Conservation (phyloP, 2,113 vertebrate species). For the Maccullochella peelii region DNA sequence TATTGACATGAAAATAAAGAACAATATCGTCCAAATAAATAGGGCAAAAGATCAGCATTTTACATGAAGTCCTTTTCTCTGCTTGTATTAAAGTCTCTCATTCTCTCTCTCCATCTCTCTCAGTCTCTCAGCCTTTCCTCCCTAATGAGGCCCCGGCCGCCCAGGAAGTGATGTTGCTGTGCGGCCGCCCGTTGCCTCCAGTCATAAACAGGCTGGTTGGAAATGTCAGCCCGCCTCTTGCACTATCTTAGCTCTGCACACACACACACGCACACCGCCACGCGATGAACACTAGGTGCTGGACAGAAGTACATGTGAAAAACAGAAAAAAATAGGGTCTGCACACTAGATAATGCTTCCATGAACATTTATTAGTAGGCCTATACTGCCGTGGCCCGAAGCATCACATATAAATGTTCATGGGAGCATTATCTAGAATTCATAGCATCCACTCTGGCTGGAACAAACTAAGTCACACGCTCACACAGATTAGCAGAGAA, state of each 20-base stretch:
- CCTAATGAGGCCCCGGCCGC: conserved; percentile 68
- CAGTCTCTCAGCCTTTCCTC: conserved; percentile 45
- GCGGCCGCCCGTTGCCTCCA: conserved; percentile 48
- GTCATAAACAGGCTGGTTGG: conserved; percentile 64
- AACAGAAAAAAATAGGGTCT: no score
- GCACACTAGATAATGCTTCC: no score
- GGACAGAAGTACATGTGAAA: no score
- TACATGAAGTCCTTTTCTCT: conserved; percentile 18
- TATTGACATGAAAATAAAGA: conserved; percentile 11
- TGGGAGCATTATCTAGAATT: not conserved
- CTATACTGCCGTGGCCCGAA: no score
- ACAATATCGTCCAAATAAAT: conserved; percentile 27
- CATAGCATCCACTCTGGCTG: not conserved
- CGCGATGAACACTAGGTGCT: no score
- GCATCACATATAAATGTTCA: no score
- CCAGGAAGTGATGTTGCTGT: conserved; percentile 71
- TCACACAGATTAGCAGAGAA: not conserved
- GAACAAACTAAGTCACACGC: not conserved
- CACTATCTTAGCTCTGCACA: conserved; percentile 36
- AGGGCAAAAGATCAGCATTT: conserved; percentile 49
- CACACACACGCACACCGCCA: no score
- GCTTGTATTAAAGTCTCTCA: conserved; percentile 2
- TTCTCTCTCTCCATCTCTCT: conserved; percentile 12
- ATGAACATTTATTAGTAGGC: no score
- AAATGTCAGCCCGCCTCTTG: conserved; percentile 67